Evolutionary conservation across 1,140 invertebrate species (phyloP).

Genomic region (Macrosteles quadrilineatus): DNA sequence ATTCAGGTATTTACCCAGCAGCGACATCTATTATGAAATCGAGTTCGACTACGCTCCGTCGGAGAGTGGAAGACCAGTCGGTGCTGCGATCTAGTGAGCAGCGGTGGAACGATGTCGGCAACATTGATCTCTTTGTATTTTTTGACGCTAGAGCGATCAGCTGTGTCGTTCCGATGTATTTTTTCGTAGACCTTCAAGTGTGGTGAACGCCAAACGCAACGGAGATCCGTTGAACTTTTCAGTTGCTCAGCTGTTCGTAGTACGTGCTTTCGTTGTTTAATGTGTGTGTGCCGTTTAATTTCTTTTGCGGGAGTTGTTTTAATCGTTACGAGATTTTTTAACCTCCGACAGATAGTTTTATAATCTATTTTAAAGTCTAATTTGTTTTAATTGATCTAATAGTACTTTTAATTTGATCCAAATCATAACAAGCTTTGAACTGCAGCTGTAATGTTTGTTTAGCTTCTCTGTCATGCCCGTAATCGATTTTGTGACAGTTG

Average conservation of each 20-base stretch:
- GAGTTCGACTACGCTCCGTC: not conserved
- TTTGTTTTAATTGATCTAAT: too few species aligned
- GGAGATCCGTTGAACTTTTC: not conserved
- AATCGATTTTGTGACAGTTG: too few species aligned
- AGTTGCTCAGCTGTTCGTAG: constrained; percentile 20
- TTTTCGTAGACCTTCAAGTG: not conserved
- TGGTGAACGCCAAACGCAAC: not conserved
- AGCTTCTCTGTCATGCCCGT: too few species aligned
- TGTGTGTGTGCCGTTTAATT: not conserved
- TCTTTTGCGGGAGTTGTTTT: not conserved
- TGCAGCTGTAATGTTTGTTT: too few species aligned
- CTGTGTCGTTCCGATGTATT: not conserved
- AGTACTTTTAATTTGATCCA: too few species aligned
- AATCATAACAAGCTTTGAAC: too few species aligned
- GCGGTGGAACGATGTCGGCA: not conserved
- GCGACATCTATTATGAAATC: constrained; percentile 28
- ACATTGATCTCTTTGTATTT: constrained; percentile 7
- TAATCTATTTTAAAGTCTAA: too few species aligned
- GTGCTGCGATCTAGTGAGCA: not conserved
- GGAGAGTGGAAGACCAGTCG: not conserved
- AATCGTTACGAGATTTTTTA: not conserved
- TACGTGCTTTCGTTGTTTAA: not conserved
- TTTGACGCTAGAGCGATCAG: constrained; percentile 13
- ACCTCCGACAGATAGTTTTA: too few species aligned
- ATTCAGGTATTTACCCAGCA: constrained; percentile 34